Evolutionary conservation across 2,113 vertebrate genomes (phyloP).

Genomic region (Macrotus californicus): DNA sequence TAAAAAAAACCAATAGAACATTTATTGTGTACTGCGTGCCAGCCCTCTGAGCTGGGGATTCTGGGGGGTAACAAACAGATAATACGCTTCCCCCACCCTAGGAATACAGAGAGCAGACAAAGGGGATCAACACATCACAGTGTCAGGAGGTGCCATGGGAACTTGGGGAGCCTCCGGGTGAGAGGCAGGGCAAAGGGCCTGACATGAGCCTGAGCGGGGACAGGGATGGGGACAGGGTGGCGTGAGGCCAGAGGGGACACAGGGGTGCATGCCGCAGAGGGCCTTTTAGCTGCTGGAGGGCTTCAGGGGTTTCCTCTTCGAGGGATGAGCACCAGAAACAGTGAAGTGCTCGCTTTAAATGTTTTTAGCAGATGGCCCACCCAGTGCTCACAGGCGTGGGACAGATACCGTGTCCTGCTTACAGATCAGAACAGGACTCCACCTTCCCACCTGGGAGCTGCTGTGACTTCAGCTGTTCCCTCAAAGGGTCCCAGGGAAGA

Average conservation of each 20-base stretch:
- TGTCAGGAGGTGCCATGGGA: fast-evolving
- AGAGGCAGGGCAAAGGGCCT: not conserved
- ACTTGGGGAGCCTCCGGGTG: too few relatives aligned
- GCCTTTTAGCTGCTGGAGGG: not conserved
- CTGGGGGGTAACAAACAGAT: not conserved
- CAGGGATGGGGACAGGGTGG: fast-evolving
- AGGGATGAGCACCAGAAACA: not conserved
- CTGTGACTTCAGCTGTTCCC: not conserved
- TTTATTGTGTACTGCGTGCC: not conserved
- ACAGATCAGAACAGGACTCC: not conserved
- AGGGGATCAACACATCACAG: fast-evolving
- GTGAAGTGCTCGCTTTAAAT: not conserved
- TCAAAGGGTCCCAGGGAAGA: not conserved
- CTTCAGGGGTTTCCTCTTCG: not conserved
- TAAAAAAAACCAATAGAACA: not conserved
- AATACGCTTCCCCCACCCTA: not conserved
- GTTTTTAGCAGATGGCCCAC: not conserved
- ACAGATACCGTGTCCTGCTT: not conserved
- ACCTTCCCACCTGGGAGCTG: not conserved
- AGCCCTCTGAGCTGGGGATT: not conserved
- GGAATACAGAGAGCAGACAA: not conserved
- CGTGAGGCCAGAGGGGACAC: too few relatives aligned
- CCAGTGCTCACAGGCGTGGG: not conserved
- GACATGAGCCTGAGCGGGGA: fast-evolving
- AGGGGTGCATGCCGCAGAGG: fast-evolving